Base-by-base conservation (phyloP, 1,140 invertebrate genomes). In the Drosophila nannoptera region DNA sequence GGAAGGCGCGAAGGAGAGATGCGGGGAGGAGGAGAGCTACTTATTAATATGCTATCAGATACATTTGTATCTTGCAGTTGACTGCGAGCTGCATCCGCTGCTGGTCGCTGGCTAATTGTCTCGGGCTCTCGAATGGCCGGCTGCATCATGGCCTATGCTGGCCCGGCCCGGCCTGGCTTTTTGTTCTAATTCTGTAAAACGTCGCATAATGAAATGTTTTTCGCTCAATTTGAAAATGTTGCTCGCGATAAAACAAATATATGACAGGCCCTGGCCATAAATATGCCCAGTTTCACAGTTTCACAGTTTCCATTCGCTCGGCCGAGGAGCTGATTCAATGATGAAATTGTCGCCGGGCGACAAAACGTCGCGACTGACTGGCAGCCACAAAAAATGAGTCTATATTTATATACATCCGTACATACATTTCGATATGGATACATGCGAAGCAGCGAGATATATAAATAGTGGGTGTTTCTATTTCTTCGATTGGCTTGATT, bases 161-260 rank as follows among this genome's bases (percentile, higher is more conserved):
- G 66, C 29, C 40, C 38, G 66, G 31, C 32, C 42, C 14, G 48
- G 16, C 45, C 33, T 73, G 29, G 29, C 29, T 46, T 61, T 62
- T 81, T 77, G 68, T 67, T 69, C 66, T 69, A 66, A 60, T 66
- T 66, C 46, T 67, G 74, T 68, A 75, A 69, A 63, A 55, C n/a
- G 77, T 63, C 65, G 42, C 74, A 86, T 86, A 86, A 81, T 81
- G 62, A 86, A 86, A 86, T 86, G 81, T 86, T 86, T 86, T 77
- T 81, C 82, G 77, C 81, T 75, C 77, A 86, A 86, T 86, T 86
- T 81, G 54, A 87, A 69, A 86, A 72, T 81, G 74, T 83, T 86
- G 75, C 69, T 58, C 48, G 76, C 81, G 77, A 86, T 75, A 68
- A 86, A 86, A 73, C 68, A 86, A 86, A 86, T 87, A 81, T 86